Evolutionary conservation across 2,888 invertebrate genomes (phyloP), one percentile per base, ranked within the genome.

Genomic region (Apodemia mormo): DNA sequence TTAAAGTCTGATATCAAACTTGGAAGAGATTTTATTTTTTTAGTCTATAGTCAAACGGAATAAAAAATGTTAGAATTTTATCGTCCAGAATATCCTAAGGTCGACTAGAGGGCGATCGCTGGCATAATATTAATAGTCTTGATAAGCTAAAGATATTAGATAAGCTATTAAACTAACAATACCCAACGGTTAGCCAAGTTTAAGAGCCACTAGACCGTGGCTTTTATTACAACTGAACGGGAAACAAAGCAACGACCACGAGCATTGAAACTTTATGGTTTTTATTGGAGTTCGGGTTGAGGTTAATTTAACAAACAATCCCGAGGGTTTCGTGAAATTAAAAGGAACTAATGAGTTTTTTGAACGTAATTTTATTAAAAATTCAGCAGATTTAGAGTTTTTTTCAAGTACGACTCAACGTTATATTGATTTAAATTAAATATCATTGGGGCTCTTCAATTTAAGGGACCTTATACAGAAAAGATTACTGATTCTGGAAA

Each of bases 191-290:
- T 58, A 58, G 30, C 30, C 8, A 68, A 65, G 49, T 65, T 65
- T 52, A 9, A 37, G 8, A 65, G 14, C 65, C 61, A 65, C 40
- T 45, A 49, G 66, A 66, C 66, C 49, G 49, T 30, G 49, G 66
- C 45, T 43, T 68, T 68, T 68, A 68, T 68, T 65, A 65, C 61
- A 30, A 58, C 56, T 65, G 65, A 68, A 65, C 54, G 68, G 40
- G 54, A 40, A 65, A 65, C 68, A 68, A 68, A 61, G 40, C 43
- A 29, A 29, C 30, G 58, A 37, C 52, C 49, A 37, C 64, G 33
- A 52, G 65, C 52, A 65, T 64, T 40, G 52, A 68, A 65, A 68
- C 14, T 65, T 68, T 49, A 49, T 49, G 49, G 49, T 49, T 49
- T 68, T 58, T 29, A 29, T 29, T 58, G 12, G 58, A 29, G 9